Evolutionary conservation across 2,888 invertebrate species (phyloP).

Genomic region (Amiota communis): DNA sequence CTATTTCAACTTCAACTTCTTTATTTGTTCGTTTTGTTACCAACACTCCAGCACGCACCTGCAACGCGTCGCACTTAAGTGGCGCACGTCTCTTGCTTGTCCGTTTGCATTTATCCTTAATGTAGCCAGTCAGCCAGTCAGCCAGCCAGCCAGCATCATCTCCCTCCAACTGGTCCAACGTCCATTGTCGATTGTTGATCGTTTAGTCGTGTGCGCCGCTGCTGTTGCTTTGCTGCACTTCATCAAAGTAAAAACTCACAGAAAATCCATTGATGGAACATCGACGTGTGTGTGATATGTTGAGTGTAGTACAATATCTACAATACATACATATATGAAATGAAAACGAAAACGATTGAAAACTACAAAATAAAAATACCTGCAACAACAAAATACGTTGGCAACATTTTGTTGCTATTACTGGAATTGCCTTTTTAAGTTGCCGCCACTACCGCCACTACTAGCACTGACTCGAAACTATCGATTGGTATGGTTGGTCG

Average conservation of each 20-base stretch:
- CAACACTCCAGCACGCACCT: slow-evolving; percentile 26
- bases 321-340: slow-evolving; percentile 38
- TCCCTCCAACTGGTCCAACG: background rate
- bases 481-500: no score
- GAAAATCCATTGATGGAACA: slow-evolving; percentile 60
- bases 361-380: slow-evolving; percentile 61
- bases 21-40: slow-evolving; percentile 14
- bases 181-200: background rate
- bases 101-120: no score
- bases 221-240: slow-evolving; percentile 40
- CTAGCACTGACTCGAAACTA: no score
- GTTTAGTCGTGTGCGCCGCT: slow-evolving; percentile 36
- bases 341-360: no score
- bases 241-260: slow-evolving; percentile 62
- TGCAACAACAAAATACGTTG: slow-evolving; percentile 38
- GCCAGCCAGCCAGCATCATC: background rate
- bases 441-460: slow-evolving; percentile 40
- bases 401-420: slow-evolving; percentile 32
- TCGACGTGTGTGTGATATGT: slow-evolving; percentile 38
- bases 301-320: slow-evolving; percentile 38
- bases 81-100: no score
- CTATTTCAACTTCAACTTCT: slow-evolving; percentile 43
- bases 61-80: slow-evolving; percentile 52
- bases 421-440: slow-evolving; percentile 38
- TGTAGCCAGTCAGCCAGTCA: background rate